These are phyloP conservation scores for Eurypyga helias DNA, from an alignment of 2,113 vertebrate species.

Conservation along the genomic window DNA sequence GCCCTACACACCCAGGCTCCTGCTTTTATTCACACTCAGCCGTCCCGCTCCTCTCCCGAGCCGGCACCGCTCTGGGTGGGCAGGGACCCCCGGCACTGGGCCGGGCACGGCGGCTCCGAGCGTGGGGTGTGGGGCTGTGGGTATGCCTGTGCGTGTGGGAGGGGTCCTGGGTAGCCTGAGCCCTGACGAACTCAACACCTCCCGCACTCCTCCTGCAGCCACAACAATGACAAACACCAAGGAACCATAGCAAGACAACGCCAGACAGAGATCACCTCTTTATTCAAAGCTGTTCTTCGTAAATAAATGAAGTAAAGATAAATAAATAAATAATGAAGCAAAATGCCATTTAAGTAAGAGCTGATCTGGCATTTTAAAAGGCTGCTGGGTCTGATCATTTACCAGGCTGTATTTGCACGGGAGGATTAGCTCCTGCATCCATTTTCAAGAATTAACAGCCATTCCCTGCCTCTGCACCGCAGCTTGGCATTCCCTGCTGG, in stretches of 20 bases:
- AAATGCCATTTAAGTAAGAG: conserved; percentile 40
- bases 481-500: background rate
- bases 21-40: background rate
- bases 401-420: conserved; percentile 16
- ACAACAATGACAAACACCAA: background rate
- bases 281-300: background rate
- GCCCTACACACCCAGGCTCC: background rate
- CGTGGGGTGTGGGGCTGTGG: accelerated
- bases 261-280: background rate
- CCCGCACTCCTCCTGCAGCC: background rate
- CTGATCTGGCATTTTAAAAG: conserved; percentile 42
- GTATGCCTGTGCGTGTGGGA: accelerated
- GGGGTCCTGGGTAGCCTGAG: background rate
- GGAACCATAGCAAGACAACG: background rate
- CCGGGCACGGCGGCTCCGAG: accelerated
- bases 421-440: conserved; percentile 33
- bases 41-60: background rate
- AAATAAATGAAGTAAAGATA: background rate
- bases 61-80: background rate
- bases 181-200: background rate
- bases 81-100: background rate
- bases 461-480: background rate
- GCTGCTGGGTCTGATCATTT: background rate
- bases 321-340: conserved; percentile 27
- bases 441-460: conserved; percentile 61